phyloP scores from a whole-genome alignment of 2,113 vertebrate genomes.

The Pongo abelii region DNA sequence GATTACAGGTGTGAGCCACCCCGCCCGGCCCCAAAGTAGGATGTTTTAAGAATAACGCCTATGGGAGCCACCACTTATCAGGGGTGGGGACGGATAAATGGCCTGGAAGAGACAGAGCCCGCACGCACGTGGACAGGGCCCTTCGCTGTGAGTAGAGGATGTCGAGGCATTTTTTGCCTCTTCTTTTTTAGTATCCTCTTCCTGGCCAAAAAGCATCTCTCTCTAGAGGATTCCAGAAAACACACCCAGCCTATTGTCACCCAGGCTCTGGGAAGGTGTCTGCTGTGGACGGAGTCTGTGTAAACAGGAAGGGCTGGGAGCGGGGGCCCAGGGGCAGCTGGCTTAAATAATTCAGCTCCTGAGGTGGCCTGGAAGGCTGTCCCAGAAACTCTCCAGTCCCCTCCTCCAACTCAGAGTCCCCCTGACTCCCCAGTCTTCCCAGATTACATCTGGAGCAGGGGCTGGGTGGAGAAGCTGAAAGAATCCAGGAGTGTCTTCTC shows the following conservation, averaged over 20 bases:
- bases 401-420: not conserved
- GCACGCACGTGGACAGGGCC: not conserved
- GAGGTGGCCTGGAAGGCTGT: not conserved
- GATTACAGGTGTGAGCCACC: too few relatives aligned
- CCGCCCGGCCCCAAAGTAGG: too few relatives aligned
- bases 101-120: not conserved
- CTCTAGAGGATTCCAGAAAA: conserved; percentile 35
- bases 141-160: accelerated
- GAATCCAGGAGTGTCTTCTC: not conserved
- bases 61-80: accelerated
- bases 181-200: not conserved
- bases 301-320: conserved; percentile 45
- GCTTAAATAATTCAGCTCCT: not conserved
- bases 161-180: not conserved
- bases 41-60: not conserved
- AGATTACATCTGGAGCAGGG: accelerated
- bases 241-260: not conserved
- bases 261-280: not conserved
- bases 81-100: not conserved
- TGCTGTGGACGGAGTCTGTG: not conserved
- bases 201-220: conserved; percentile 29
- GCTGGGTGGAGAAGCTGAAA: not conserved
- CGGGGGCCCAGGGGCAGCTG: not conserved
- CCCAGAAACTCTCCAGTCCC: conserved; percentile 6
- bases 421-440: accelerated